phyloP scores from a whole-genome alignment of 2,113 vertebrate species.

The Micronisus gabar region DNA sequence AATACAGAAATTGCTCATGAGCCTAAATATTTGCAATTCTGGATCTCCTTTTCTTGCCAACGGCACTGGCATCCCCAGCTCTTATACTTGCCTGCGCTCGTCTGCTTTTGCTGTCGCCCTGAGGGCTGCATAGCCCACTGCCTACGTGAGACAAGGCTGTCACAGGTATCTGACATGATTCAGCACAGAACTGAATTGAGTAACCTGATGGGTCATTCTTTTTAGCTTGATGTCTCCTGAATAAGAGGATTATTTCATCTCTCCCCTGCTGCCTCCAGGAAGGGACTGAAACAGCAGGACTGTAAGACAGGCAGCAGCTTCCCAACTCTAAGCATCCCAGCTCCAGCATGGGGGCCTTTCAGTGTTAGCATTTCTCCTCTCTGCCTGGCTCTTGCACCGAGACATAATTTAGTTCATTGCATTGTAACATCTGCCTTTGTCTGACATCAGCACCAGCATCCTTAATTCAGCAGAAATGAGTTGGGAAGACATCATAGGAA shows the following conservation, averaged over 20 bases:
- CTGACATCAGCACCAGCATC: not conserved
- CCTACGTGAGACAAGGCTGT: not conserved
- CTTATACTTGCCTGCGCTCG: not conserved
- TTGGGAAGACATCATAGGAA: not conserved
- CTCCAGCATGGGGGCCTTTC: not conserved
- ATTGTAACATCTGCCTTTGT: not conserved
- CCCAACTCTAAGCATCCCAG: not conserved
- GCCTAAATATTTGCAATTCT: not conserved
- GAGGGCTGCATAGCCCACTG: not conserved
- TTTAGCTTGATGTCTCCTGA: not conserved
- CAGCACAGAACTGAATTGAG: not conserved
- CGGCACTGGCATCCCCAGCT: not conserved
- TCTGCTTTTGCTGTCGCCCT: not conserved
- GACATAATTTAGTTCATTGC: not conserved
- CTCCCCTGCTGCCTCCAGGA: not conserved
- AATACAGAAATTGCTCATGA: not conserved
- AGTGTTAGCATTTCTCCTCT: not conserved
- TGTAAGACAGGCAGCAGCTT: not conserved
- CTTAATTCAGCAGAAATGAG: not conserved
- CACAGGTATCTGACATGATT: not conserved
- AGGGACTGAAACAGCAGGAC: not conserved
- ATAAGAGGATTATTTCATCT: not conserved
- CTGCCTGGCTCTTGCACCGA: not conserved
- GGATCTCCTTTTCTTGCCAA: not conserved
- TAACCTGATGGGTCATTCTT: not conserved